Percentiles rank a stretch among this genome's conserved stretches.
Conservation (phyloP, 2,797 vertebrate genomes). For the Hyperoplus lanceolatus region DNA sequence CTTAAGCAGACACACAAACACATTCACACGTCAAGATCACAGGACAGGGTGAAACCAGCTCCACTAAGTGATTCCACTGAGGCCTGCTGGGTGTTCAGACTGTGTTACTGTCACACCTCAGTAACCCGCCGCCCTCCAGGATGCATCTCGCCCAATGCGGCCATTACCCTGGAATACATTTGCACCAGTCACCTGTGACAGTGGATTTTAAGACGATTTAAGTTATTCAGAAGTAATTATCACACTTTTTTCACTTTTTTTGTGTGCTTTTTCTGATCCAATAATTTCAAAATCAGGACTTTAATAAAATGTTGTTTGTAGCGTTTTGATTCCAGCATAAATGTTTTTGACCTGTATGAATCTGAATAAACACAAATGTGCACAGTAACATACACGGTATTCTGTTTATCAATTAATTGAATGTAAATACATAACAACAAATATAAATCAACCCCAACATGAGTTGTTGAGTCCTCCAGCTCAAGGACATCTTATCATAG, state of each 20-base stretch:
- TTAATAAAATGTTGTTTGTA: not conserved
- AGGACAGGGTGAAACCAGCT: constrained; percentile 51
- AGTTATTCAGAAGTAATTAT: too few relatives aligned
- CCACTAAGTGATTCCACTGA: constrained; percentile 59
- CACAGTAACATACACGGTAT: too few relatives aligned
- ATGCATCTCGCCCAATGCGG: constrained; percentile 13
- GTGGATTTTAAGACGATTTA: not conserved
- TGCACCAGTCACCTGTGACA: constrained; percentile 27
- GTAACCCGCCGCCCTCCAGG: constrained; percentile 37
- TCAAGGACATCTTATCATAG: too few relatives aligned
- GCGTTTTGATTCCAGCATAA: not conserved
- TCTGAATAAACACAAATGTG: not conserved
- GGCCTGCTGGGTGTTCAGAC: constrained; percentile 42
- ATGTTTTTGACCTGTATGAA: not conserved
- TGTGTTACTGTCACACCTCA: constrained; percentile 57
- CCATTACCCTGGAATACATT: constrained; percentile 29
- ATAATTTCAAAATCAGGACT: not conserved
- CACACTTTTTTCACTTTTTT: not conserved
- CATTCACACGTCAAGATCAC: constrained; percentile 34
- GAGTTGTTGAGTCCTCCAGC: too few relatives aligned
- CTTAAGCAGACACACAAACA: constrained; percentile 34
- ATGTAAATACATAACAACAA: too few relatives aligned
- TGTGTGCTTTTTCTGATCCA: not conserved
- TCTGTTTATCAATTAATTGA: too few relatives aligned
- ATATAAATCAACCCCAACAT: too few relatives aligned